These are phyloP conservation scores for Eublepharis macularius DNA, from an alignment of 2,113 vertebrate genomes.

Conservation along the genomic window DNA sequence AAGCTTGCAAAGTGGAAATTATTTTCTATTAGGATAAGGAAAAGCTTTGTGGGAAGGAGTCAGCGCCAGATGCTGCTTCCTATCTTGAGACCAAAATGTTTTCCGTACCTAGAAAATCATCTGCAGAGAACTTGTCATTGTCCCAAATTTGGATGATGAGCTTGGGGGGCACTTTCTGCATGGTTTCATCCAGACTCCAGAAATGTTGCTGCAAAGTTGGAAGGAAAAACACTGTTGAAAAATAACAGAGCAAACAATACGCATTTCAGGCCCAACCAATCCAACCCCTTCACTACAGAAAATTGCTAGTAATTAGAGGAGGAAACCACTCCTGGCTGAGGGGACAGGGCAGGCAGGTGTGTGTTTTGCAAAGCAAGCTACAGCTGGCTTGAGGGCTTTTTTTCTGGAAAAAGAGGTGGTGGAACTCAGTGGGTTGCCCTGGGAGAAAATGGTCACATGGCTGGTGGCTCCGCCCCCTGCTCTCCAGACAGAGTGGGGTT, in stretches of 20 bases:
- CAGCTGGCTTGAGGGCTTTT: no score
- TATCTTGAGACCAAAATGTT: neutral
- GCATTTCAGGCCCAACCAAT: neutral
- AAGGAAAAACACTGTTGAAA: neutral
- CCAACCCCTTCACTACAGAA: neutral
- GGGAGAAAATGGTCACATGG: no score
- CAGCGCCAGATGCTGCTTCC: no score
- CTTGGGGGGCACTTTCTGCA: constrained; percentile 69
- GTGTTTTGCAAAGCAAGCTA: no score
- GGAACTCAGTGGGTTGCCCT: no score
- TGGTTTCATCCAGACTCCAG: constrained; percentile 72
- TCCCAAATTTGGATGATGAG: constrained; percentile 79
- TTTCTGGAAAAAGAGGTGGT: no score
- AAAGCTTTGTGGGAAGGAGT: neutral
- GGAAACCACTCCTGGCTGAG: neutral
- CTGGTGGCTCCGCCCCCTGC: no score
- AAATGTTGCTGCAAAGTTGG: constrained; percentile 57
- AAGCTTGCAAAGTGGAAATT: neutral
- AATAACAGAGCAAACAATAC: neutral
- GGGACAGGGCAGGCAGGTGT: no score
- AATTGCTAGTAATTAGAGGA: neutral
- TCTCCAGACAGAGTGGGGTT: no score
- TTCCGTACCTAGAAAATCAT: constrained; percentile 74
- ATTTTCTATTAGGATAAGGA: neutral
- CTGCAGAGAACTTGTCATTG: constrained; percentile 66